Base-by-base conservation (phyloP, 2,888 invertebrate genomes). In the Patella caerulea region DNA sequence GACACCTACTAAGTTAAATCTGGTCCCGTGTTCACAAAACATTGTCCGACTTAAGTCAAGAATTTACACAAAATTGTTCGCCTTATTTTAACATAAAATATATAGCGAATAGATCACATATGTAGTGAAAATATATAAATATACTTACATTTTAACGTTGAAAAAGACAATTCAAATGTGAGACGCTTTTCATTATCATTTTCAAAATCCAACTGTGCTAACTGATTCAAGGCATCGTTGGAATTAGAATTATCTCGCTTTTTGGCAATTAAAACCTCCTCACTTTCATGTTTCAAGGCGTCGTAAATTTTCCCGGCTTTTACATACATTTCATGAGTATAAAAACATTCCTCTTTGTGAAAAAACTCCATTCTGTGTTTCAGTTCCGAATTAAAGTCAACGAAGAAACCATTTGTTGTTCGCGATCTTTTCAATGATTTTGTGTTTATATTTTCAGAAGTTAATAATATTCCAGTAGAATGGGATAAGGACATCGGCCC, bases 131-230 rank as follows among this genome's bases (percentile, higher is more conserved):
- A 12, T 2, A 70, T 11, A 71, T 34, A 69, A 65, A 65, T 11
- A 73, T 83, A 90, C 91, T 89, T 86, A 91, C 91, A 91, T 86
- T 90, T 91, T 45, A 91, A 82, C 5, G 89, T 84, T 71, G 84
- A 83, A 81, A 89, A 90, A 9, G 90, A 89, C 78, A 91, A 79
- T 77, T 88, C 86, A 82, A 87, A 90, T 0, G 88, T 86, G 9
- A 87, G 83, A 76, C 88, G 83, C 81, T 89, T 88, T 77, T 90
- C 89, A 55, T 83, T 83, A 73, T 86, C 86, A 81, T 87, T 84
- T 14, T 81, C 81, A 82, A 89, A 90, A 14, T 88, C 85, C 52
- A 88, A 79, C 19, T 85, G 84, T 1, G 79, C 76, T 2, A 80
- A 71, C 5, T 73, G 73, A 29, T 83, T 81, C 17, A 83, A 73